Evolutionary conservation across 2,888 invertebrate species (phyloP).

Genomic region (Adelphocoris suturalis): DNA sequence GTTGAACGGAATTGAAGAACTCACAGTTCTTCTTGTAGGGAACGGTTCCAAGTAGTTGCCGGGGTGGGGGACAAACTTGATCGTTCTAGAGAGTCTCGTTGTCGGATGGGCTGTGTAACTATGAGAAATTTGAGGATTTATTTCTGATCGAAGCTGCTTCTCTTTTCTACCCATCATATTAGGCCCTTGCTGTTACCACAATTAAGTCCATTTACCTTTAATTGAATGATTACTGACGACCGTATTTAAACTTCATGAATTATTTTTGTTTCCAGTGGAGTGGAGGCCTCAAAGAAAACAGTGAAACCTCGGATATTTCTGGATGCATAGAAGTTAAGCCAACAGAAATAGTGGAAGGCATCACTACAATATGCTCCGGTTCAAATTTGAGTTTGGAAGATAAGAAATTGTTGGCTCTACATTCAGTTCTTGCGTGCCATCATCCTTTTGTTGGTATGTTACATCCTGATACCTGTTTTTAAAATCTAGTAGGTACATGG

Average conservation of each 20-base stretch:
- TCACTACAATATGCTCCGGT: slow-evolving; percentile 79
- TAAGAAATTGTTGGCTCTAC: slow-evolving; percentile 83
- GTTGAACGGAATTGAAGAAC: too few species aligned
- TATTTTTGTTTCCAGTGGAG: slow-evolving; percentile 76
- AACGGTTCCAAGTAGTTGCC: too few species aligned
- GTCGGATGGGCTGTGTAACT: too few species aligned
- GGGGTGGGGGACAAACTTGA: too few species aligned
- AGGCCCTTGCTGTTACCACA: too few species aligned
- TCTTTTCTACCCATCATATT: too few species aligned
- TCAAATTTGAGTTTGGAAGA: slow-evolving; percentile 80
- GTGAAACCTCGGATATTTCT: slow-evolving; percentile 76
- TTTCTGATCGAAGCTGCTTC: too few species aligned
- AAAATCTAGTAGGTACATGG: neutral
- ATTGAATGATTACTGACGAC: too few species aligned
- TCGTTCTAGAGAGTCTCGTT: too few species aligned
- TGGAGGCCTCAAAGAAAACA: slow-evolving; percentile 78
- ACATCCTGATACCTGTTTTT: neutral
- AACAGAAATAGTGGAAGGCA: slow-evolving; percentile 79
- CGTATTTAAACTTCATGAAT: neutral
- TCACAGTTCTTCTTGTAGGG: too few species aligned
- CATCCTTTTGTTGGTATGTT: slow-evolving; percentile 84
- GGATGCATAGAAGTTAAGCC: slow-evolving; percentile 76
- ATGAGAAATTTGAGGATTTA: too few species aligned
- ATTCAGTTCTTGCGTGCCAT: slow-evolving; percentile 86
- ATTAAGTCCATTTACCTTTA: too few species aligned